A percentile compares a stretch with the other conserved stretches of the same genome.
These are phyloP conservation scores for Gryllus bimaculatus DNA, from an alignment of 1,140 invertebrate genomes.

Conservation along the genomic window DNA sequence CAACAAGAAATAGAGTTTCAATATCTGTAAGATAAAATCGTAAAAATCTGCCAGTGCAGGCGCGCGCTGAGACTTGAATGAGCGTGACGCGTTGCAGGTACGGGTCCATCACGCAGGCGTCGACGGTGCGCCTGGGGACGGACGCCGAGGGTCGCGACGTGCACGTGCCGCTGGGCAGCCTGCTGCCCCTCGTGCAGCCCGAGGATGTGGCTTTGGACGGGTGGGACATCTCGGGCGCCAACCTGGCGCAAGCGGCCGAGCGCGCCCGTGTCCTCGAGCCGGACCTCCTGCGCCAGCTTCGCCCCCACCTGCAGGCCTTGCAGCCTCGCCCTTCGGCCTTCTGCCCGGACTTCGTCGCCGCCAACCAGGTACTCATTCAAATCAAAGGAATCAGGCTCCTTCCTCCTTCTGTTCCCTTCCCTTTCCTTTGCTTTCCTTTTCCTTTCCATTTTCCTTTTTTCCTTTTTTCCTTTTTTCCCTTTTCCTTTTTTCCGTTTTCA, in stretches of 20 bases:
- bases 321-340: constrained; percentile 81
- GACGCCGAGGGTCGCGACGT: constrained; percentile 59
- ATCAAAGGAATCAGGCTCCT: too few species aligned
- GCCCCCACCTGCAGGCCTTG: constrained; percentile 58
- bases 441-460: too few species aligned
- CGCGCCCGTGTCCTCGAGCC: constrained; percentile 67
- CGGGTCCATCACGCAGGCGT: constrained; percentile 83
- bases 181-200: constrained; percentile 85
- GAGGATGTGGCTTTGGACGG: constrained; percentile 84
- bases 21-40: too few species aligned
- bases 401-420: too few species aligned
- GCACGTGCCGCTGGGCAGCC: constrained; percentile 66
- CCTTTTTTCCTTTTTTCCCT: too few species aligned
- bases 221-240: constrained; percentile 86
- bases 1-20: too few species aligned
- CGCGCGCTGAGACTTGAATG: too few species aligned
- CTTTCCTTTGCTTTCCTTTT: too few species aligned
- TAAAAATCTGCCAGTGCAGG: too few species aligned
- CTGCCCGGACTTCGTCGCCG: constrained; percentile 87
- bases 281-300: constrained; percentile 61
- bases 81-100: constrained; percentile 46
- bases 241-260: constrained; percentile 77
- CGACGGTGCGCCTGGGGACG: constrained; percentile 72
- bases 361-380: constrained; percentile 84
- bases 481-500: too few species aligned